These are phyloP conservation scores for Megalopta genalis DNA, from an alignment of 1,140 invertebrate species.

Conservation along the genomic window DNA sequence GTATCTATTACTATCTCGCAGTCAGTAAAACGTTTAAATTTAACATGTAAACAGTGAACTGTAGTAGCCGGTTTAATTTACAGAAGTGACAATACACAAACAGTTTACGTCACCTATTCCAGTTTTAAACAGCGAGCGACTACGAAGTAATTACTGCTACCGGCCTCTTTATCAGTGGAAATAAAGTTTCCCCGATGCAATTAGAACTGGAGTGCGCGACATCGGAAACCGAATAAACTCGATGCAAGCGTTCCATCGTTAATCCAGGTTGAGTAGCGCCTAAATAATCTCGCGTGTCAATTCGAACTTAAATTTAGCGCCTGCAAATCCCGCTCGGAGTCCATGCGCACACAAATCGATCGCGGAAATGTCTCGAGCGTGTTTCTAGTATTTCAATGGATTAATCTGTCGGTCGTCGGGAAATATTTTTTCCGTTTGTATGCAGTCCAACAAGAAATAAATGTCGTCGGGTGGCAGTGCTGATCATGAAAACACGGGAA, in stretches of 20 bases:
- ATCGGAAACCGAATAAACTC: neutral
- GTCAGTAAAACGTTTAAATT: no score
- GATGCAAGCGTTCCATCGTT: constrained; percentile 13
- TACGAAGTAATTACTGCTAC: neutral
- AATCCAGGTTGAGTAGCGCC: constrained; percentile 38
- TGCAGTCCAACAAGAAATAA: no score
- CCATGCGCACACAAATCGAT: neutral
- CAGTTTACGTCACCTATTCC: no score
- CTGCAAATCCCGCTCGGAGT: neutral
- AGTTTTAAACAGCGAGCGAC: neutral
- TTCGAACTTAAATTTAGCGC: constrained; percentile 48
- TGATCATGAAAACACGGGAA: no score
- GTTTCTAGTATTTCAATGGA: neutral
- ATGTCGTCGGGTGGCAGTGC: neutral
- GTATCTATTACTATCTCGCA: no score
- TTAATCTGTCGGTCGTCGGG: neutral
- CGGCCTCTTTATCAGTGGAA: neutral
- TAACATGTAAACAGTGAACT: no score
- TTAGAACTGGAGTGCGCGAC: neutral
- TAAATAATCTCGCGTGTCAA: constrained; percentile 54
- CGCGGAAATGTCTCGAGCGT: neutral
- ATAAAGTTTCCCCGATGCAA: neutral
- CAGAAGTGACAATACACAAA: no score
- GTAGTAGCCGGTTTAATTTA: no score
- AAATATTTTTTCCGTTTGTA: neutral